Conservation (phyloP, 2,888 invertebrate species). For the Brachyptera putata region DNA sequence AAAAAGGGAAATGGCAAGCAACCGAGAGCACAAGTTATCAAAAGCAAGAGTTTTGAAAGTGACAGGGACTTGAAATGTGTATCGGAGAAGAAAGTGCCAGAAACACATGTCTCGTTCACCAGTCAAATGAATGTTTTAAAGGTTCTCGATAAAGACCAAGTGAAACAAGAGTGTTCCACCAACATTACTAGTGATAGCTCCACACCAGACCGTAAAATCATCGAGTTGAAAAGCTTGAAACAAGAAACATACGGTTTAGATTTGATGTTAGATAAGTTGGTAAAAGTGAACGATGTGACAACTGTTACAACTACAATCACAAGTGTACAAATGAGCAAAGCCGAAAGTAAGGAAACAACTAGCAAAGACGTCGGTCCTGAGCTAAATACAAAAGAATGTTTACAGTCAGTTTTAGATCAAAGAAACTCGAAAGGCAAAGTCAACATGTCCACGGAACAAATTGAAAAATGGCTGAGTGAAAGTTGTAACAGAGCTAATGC, state of each 20-base stretch:
- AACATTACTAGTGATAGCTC: neutral
- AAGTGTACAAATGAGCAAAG: neutral
- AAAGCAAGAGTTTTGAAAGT: neutral
- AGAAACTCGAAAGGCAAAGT: conserved; percentile 49
- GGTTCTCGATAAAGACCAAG: too few relatives aligned
- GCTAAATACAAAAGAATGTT: neutral
- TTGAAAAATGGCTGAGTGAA: conserved; percentile 61
- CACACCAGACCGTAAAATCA: too few relatives aligned
- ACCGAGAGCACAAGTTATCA: neutral
- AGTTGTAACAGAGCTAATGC: conserved; percentile 47
- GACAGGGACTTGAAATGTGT: neutral
- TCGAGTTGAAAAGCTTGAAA: too few relatives aligned
- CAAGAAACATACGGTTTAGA: too few relatives aligned
- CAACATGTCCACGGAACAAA: conserved; percentile 65
- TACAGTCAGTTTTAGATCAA: neutral
- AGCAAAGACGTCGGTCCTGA: neutral
- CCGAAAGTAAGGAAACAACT: neutral
- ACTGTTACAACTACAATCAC: neutral
- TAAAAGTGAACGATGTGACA: neutral
- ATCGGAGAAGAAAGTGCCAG: neutral
- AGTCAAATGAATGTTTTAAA: too few relatives aligned
- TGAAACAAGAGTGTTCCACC: neutral
- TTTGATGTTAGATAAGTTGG: too few relatives aligned
- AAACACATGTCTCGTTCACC: neutral
- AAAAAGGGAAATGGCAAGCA: neutral